These are phyloP conservation scores for Toxotes jaculatrix DNA, from an alignment of 2,113 vertebrate species.

Conservation along the genomic window DNA sequence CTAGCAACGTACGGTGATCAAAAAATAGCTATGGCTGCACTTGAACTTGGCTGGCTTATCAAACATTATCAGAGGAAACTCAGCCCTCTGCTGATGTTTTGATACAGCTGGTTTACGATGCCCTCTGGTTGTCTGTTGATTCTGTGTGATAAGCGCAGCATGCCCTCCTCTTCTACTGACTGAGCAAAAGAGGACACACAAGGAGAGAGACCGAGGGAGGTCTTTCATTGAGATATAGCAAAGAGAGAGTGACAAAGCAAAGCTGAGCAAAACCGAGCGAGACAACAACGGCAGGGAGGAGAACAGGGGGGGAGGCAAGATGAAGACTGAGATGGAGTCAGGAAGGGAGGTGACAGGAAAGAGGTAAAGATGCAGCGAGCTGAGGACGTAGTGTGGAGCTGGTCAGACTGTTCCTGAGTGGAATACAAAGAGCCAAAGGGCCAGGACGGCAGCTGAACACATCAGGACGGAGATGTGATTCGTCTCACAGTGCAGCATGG, in stretches of 20 bases:
- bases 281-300: not conserved
- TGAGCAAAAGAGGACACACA: slow-evolving; percentile 38
- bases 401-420: slow-evolving; percentile 29
- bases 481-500: slow-evolving; percentile 61
- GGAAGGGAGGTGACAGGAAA: slow-evolving; percentile 11
- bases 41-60: not conserved
- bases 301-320: not conserved
- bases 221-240: slow-evolving; percentile 45
- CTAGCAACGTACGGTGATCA: not conserved
- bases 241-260: slow-evolving; percentile 10
- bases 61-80: not conserved
- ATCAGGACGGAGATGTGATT: slow-evolving; percentile 72
- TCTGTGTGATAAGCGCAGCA: slow-evolving; percentile 46
- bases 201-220: slow-evolving; percentile 51
- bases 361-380: slow-evolving; percentile 7
- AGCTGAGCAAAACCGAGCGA: slow-evolving; percentile 1
- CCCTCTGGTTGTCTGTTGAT: slow-evolving; percentile 12
- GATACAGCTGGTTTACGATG: slow-evolving; percentile 14
- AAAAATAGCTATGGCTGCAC: not conserved
- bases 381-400: slow-evolving; percentile 14
- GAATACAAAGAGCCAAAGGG: slow-evolving; percentile 28
- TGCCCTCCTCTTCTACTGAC: slow-evolving; percentile 9
- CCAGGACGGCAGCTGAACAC: slow-evolving; percentile 56
- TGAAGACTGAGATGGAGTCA: slow-evolving; percentile 37
- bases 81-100: not conserved